Base-by-base conservation (phyloP, 2,113 vertebrate genomes). In the Hemichromis elongatus region DNA sequence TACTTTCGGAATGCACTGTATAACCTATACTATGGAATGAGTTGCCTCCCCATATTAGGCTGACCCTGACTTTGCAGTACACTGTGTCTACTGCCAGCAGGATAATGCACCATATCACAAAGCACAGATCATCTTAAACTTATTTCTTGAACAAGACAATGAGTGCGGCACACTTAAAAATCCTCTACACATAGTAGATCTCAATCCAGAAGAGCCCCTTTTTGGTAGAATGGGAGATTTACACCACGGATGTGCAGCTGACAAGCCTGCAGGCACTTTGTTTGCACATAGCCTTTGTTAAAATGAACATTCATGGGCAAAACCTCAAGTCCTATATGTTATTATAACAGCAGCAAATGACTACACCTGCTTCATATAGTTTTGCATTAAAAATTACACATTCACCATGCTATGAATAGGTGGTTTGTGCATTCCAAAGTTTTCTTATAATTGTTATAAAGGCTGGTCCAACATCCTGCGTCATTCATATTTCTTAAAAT, bases 161-260 rank as follows among this genome's bases (percentile, higher is more conserved):
- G 63, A 70, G 21, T 70, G 26, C 13, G 45, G 13, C 37, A 16
- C 45, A 70, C 63, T 70, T 40, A 42, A 14, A 66, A 42, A 24
- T 40, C 1, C 0, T 42, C 37, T 42, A 24, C 2, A 24, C 0
- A 42, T 42, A 42, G 12, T 24, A 42, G 63, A 68, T 68, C 12
- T 70, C 21, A 45, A 10, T 70, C 66, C 37, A 42, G 35, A 16
- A 68, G 12, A 68, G 37, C 63, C 18, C 8, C 6, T 21, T 70
- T 70, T 26, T 70, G 66, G 40, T 70, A 45, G 66, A 70, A 70
- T 37, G 5, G 40, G 40, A 70, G 66, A 70, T 18, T 70, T 13
- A 7, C 45, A 18, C 10, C 45, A 18, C 5, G 11, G 42, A 68
- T 68, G 7, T 42, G 12, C 7, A 68, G n/a, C 37, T 68, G n/a